Evolutionary conservation across 2,888 invertebrate genomes (phyloP).

Genomic region (Tetanocera ferruginea): DNA sequence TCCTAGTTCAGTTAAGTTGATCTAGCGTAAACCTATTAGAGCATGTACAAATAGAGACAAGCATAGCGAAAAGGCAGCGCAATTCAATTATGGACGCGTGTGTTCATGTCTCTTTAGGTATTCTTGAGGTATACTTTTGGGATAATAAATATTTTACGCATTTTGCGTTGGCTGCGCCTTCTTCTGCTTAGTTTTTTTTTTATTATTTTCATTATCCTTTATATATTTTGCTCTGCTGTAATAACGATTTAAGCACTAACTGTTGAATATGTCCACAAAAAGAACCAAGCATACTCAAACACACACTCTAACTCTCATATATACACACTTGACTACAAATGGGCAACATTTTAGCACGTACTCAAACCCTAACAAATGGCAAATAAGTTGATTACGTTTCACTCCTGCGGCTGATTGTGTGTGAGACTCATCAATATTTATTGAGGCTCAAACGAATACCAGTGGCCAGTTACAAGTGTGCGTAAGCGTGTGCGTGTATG

Average conservation of each 20-base stretch:
- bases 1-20: background rate
- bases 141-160: conserved; percentile 9
- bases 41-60: background rate
- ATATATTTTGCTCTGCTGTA: background rate
- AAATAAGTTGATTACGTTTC: conserved; percentile 24
- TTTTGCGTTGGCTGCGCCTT: background rate
- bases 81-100: background rate
- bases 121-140: conserved; percentile 11
- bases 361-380: conserved; percentile 12
- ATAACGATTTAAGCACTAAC: background rate
- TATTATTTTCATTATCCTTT: background rate
- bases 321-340: background rate
- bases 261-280: conserved; percentile 7
- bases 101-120: background rate
- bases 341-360: conserved; percentile 12
- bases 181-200: background rate
- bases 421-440: conserved; percentile 18
- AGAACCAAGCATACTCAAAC: background rate
- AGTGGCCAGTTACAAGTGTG: background rate
- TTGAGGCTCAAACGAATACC: background rate
- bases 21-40: background rate
- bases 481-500: too few relatives aligned
- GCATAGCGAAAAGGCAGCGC: background rate
- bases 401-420: conserved; percentile 5
- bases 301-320: background rate